These are phyloP conservation scores for Drosophila tanythrix DNA, from an alignment of 2,888 invertebrate genomes.

Conservation along the genomic window DNA sequence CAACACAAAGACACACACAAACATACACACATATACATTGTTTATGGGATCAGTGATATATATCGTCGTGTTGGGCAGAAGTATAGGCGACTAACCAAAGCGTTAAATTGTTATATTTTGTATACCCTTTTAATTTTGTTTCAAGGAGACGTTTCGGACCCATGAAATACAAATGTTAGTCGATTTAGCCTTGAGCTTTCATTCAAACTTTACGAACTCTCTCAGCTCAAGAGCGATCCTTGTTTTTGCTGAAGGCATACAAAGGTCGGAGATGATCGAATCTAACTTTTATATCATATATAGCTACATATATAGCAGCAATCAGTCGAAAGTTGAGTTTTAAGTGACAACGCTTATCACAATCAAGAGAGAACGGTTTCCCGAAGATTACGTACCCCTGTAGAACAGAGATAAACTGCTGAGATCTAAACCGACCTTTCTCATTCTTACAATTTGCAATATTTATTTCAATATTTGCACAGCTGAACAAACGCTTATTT, in stretches of 20 bases:
- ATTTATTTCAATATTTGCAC: not conserved
- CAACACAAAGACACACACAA: not conserved
- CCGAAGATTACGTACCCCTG: too few relatives aligned
- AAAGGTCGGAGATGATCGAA: not conserved
- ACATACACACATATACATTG: not conserved
- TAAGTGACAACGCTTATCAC: not conserved
- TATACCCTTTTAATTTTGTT: too few relatives aligned
- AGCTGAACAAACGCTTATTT: not conserved
- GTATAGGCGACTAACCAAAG: not conserved
- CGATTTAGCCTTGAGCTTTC: not conserved
- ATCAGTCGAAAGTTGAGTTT: not conserved
- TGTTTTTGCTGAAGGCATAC: not conserved
- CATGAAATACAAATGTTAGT: not conserved
- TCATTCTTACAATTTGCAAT: not conserved
- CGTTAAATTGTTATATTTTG: too few relatives aligned
- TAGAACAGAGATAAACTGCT: not conserved
- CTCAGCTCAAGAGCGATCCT: not conserved
- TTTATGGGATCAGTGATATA: not conserved
- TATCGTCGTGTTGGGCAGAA: not conserved
- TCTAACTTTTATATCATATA: not conserved
- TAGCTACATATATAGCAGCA: not conserved
- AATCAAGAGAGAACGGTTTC: too few relatives aligned
- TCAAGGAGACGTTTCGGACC: not conserved
- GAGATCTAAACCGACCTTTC: not conserved
- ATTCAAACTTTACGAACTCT: not conserved